phyloP scores from a whole-genome alignment of 2,888 invertebrate species.

The Lithodes maja region DNA sequence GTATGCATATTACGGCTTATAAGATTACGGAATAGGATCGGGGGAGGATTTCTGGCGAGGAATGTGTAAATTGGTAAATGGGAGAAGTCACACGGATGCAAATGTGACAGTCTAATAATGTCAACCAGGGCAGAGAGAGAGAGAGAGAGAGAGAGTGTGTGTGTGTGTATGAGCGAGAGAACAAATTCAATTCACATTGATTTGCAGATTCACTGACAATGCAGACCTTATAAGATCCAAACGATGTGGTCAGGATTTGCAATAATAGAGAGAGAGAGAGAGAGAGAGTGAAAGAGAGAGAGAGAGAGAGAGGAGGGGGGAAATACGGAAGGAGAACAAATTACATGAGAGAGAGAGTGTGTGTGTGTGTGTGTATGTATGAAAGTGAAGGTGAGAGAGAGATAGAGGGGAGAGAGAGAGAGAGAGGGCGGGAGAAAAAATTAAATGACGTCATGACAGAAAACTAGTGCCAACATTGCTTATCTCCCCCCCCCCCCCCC shows the following conservation, averaged over 20 bases:
- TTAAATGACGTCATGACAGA: background rate
- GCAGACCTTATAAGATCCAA: background rate
- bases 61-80: too few species aligned
- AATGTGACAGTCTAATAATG: too few species aligned
- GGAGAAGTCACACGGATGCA: too few species aligned
- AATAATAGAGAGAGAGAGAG: background rate
- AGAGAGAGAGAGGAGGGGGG: background rate
- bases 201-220: too few species aligned
- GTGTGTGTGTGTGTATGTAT: too few species aligned
- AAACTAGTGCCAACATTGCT: background rate
- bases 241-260: background rate
- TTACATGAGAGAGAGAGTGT: background rate
- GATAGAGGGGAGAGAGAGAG: background rate
- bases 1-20: too few species aligned
- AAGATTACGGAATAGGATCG: too few species aligned
- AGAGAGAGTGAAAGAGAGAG: conserved; percentile 14
- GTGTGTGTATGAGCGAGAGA: background rate
- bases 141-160: background rate
- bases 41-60: too few species aligned
- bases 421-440: background rate
- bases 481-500: background rate
- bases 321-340: background rate
- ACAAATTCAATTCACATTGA: too few species aligned
- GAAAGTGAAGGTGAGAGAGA: background rate
- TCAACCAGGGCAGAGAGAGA: background rate